Percentiles rank a stretch among this genome's conserved stretches.
Conservation (phyloP, 1,140 invertebrate genomes). For the Pinna nobilis region DNA sequence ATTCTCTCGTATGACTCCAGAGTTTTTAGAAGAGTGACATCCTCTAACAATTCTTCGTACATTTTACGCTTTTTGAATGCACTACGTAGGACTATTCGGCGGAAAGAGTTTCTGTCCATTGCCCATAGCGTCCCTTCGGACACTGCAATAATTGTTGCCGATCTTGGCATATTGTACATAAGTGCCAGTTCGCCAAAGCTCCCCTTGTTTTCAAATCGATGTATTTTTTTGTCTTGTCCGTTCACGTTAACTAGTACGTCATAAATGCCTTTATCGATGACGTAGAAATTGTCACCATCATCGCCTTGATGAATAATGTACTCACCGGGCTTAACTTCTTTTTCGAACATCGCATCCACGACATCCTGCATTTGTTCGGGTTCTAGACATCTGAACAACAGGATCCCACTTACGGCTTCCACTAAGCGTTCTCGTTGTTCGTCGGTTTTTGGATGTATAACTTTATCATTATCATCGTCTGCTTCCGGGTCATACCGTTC, state of each 20-base stretch:
- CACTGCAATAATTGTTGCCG: conserved; percentile 84
- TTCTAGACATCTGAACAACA: conserved; percentile 94
- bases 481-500: conserved; percentile 95
- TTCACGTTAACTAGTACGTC: conserved; percentile 75
- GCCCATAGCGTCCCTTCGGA: conserved; percentile 76
- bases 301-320: conserved; percentile 96
- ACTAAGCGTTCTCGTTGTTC: conserved; percentile 90
- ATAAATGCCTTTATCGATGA: conserved; percentile 82
- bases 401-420: conserved; percentile 93
- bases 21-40: conserved; percentile 93
- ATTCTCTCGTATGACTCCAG: conserved; percentile 89
- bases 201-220: conserved; percentile 69
- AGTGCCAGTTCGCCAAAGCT: conserved; percentile 96
- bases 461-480: conserved; percentile 83
- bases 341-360: conserved; percentile 98
- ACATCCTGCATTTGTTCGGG: conserved; percentile 87
- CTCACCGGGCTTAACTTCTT: conserved; percentile 83
- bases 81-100: conserved; percentile 94
- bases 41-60: conserved; percentile 93
- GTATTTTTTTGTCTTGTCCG: conserved; percentile 63
- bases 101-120: conserved; percentile 92
- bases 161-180: conserved; percentile 97
- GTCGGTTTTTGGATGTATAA: conserved; percentile 76
- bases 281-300: conserved; percentile 80
- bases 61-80: conserved; percentile 98